A percentile compares a stretch with the other conserved stretches of the same genome.
Evolutionary conservation across 1,140 invertebrate genomes (phyloP).

Genomic region (Psilanteris sp.): DNA sequence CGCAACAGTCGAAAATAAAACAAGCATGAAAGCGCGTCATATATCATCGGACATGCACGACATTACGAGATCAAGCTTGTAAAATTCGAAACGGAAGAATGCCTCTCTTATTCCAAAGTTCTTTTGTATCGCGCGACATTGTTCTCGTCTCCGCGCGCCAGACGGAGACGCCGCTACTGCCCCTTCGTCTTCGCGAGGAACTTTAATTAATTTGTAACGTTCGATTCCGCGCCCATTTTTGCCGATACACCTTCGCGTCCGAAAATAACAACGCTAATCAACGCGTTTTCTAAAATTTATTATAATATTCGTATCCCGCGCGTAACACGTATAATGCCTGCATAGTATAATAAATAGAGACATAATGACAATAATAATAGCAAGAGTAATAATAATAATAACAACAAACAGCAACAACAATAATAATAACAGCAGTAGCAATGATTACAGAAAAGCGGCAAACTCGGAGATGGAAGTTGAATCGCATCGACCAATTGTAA

Average conservation of each 20-base stretch:
- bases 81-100: constrained; percentile 28
- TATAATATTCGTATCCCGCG: neutral
- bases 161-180: too few species aligned
- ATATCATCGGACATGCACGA: constrained; percentile 18
- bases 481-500: constrained; percentile 46
- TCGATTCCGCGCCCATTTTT: neutral
- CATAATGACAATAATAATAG: constrained; percentile 18
- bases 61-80: constrained; percentile 41
- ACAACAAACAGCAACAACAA: constrained; percentile 6
- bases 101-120: constrained; percentile 1
- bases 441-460: constrained; percentile 47
- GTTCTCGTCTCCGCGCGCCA: too few species aligned
- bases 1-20: too few species aligned
- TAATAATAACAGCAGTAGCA: constrained; percentile 26
- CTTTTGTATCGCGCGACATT: constrained; percentile 43
- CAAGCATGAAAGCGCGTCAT: constrained; percentile 5
- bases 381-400: constrained; percentile 20
- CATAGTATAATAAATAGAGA: constrained; percentile 27
- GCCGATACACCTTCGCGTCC: too few species aligned
- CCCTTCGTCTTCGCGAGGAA: too few species aligned
- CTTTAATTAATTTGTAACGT: constrained; percentile 28
- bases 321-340: neutral
- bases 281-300: too few species aligned
- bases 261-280: too few species aligned
- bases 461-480: constrained; percentile 33